Conservation (phyloP, 2,888 invertebrate genomes). For the Clistopyga incitator region DNA sequence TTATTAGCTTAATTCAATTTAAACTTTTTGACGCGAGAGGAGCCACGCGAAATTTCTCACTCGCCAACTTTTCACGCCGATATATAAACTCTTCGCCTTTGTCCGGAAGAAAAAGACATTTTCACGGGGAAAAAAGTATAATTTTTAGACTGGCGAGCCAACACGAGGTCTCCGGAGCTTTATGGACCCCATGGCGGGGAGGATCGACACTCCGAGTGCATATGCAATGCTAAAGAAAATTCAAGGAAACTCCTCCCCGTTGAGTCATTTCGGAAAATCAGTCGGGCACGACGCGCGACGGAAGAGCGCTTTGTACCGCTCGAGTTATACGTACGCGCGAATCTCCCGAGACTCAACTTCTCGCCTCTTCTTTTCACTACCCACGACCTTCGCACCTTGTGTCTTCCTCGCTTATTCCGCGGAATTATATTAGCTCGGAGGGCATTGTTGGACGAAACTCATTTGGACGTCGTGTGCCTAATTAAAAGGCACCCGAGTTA, state of each 20-base stretch:
- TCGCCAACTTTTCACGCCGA: constrained; percentile 58
- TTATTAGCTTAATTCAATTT: constrained; percentile 78
- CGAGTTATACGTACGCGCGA: constrained; percentile 7
- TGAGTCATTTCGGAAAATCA: constrained; percentile 71
- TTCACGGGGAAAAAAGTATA: constrained; percentile 69
- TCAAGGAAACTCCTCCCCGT: constrained; percentile 73
- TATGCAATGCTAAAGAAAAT: constrained; percentile 77
- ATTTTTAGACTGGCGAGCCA: constrained; percentile 71
- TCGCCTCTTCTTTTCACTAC: constrained; percentile 31
- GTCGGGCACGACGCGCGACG: constrained; percentile 20
- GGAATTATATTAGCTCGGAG: constrained; percentile 10
- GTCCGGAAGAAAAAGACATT: constrained; percentile 56
- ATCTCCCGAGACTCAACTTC: constrained; percentile 36
- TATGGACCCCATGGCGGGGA: constrained; percentile 59
- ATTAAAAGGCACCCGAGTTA: too few relatives aligned
- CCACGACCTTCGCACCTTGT: constrained; percentile 29
- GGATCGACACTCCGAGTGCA: constrained; percentile 46
- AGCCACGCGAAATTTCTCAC: constrained; percentile 40
- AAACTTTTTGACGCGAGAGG: constrained; percentile 72
- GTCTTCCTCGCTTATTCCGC: background rate
- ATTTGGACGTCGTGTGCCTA: background rate
- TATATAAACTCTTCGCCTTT: constrained; percentile 64
- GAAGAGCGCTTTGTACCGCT: constrained; percentile 8
- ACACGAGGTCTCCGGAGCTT: constrained; percentile 37
- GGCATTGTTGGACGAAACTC: background rate